Evolutionary conservation across 1,140 invertebrate species (phyloP), one percentile per base, ranked within the genome.

Genomic region (Fopius arisanus): DNA sequence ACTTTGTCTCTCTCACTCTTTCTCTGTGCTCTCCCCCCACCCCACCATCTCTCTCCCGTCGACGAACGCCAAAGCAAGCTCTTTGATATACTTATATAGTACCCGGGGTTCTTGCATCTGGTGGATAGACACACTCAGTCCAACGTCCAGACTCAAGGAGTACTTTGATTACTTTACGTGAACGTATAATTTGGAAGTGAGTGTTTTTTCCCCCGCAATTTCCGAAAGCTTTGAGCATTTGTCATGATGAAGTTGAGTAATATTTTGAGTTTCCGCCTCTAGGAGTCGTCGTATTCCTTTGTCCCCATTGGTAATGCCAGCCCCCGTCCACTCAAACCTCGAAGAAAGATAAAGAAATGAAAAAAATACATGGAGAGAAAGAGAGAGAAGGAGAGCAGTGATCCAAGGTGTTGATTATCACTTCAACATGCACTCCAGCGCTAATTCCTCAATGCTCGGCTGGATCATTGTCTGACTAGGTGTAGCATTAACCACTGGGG

Each of bases 81-180:
- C 84, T 86, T 86, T 86, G 84, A 86, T 83, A 86, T 83, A 85
- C 80, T 86, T 86, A 84, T 83, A 83, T 79, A 81, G 75, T 80
- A 77, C 77, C 78, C 74, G 74, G 19, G 33, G 54, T 65, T 66
- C 48, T 48, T 41, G 67, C 43, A 33, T 16, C 26, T 65, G 78
- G 75, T 74, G 37, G 65, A 62, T 71, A 69, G 77, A 81, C 23
- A 62, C 54, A 28, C 43, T 51, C 43, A 51, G 23, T 28, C 54
- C 23, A 23, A 59, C 26, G 54, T 28, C 54, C 19, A 82, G 79
- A 80, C 80, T 80, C 78, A 77, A 75, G 78, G 79, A 79, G 78
- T 80, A 83, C 83, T 86, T 85, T 86, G 83, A 86, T 86, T 85
- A 85, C 82, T 69, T 69, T 78, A 79, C 79, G 82, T 81, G 83